These are phyloP conservation scores for Lysiphlebus fabarum DNA, from an alignment of 1,140 invertebrate species.

Conservation along the genomic window DNA sequence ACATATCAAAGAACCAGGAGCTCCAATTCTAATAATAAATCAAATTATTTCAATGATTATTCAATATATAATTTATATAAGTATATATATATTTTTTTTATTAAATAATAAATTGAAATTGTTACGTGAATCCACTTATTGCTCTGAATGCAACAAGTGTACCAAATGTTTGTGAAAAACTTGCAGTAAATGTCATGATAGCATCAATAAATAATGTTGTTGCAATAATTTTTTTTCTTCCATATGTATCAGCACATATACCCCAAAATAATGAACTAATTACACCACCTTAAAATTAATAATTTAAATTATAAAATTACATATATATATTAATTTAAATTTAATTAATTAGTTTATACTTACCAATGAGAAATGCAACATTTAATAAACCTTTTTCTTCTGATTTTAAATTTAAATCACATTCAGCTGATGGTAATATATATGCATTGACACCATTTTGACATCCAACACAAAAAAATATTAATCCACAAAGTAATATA, in stretches of 20 bases:
- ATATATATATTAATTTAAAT: conserved; percentile 5
- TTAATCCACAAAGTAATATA: conserved; percentile 38
- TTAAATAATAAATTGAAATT: conserved; percentile 22
- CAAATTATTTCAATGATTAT: too few relatives aligned
- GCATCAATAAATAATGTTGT: conserved; percentile 64
- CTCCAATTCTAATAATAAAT: conserved; percentile 57
- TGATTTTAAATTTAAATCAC: conserved; percentile 56
- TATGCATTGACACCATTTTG: conserved; percentile 64
- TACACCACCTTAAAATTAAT: conserved; percentile 53
- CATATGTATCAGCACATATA: conserved; percentile 63
- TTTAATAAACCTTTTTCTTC: conserved; percentile 59
- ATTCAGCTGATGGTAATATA: conserved; percentile 56
- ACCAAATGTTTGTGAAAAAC: conserved; percentile 54
- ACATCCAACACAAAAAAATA: conserved; percentile 58
- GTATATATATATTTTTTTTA: too few relatives aligned
- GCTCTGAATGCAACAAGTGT: conserved; percentile 55
- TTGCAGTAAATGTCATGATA: conserved; percentile 52
- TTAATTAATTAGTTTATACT: background rate
- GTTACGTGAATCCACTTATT: conserved; percentile 60
- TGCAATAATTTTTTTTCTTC: conserved; percentile 61
- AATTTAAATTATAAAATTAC: conserved; percentile 9
- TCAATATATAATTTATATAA: too few relatives aligned
- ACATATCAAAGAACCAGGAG: conserved; percentile 63
- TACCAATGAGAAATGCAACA: conserved; percentile 59
- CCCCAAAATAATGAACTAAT: conserved; percentile 64